phyloP scores from a whole-genome alignment of 2,113 vertebrate species.

The Holacanthus passer region DNA sequence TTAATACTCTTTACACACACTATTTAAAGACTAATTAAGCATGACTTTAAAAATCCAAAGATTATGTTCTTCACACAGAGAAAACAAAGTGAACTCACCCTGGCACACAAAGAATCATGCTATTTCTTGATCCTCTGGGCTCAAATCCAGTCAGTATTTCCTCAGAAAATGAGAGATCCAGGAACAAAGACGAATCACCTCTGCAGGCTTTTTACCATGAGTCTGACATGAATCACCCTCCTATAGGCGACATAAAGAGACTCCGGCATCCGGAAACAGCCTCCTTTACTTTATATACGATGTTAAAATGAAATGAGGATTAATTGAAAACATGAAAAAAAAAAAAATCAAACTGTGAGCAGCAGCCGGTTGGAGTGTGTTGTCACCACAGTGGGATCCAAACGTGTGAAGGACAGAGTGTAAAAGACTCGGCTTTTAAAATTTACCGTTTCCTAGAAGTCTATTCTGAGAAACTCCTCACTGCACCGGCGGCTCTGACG shows the following conservation, averaged over 20 bases:
- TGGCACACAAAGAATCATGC: slow-evolving; percentile 87
- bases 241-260: neutral
- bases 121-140: slow-evolving; percentile 49
- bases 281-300: neutral
- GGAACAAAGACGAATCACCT: neutral
- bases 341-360: no score
- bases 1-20: no score
- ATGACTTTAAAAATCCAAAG: neutral
- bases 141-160: slow-evolving; percentile 24
- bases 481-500: slow-evolving; percentile 82
- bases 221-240: neutral
- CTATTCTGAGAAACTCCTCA: slow-evolving; percentile 85
- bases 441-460: slow-evolving; percentile 85
- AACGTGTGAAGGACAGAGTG: slow-evolving; percentile 74
- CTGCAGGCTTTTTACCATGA: slow-evolving; percentile 2
- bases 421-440: slow-evolving; percentile 82
- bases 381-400: slow-evolving; percentile 55
- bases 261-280: no score
- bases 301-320: neutral
- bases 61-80: neutral
- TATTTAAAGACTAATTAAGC: neutral
- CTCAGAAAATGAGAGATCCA: neutral
- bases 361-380: slow-evolving; percentile 64
- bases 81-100: slow-evolving; percentile 78
- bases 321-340: neutral